Conservation (phyloP, 1,140 invertebrate species). For the Drosophila arizonae region DNA sequence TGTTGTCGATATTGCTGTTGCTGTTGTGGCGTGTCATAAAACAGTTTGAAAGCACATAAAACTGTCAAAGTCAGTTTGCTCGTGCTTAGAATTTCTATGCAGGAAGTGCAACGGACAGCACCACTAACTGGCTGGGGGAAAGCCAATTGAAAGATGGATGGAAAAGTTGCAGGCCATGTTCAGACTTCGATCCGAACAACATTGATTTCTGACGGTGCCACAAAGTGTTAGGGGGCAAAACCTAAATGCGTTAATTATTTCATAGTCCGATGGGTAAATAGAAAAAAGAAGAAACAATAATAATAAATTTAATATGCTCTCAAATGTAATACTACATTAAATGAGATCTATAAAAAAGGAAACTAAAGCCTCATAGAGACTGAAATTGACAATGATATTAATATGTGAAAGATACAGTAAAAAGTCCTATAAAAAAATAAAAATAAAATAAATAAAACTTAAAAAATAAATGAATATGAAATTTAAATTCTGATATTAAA, state of each 20-base stretch:
- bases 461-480: too few species aligned
- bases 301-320: too few species aligned
- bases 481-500: not conserved
- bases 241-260: conserved; percentile 21
- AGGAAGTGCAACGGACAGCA: conserved; percentile 51
- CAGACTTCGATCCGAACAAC: conserved; percentile 9
- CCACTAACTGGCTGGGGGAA: conserved; percentile 30
- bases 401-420: too few species aligned
- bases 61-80: conserved; percentile 69
- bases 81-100: conserved; percentile 59
- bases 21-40: conserved; percentile 67
- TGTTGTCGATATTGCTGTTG: conserved; percentile 28
- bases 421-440: too few species aligned
- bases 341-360: too few species aligned
- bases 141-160: conserved; percentile 46
- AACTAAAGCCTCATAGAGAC: too few species aligned
- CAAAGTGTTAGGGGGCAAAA: conserved; percentile 18
- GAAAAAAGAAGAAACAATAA: not conserved
- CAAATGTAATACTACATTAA: too few species aligned
- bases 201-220: conserved; percentile 27
- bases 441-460: too few species aligned
- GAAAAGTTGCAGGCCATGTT: conserved; percentile 51
- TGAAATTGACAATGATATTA: too few species aligned
- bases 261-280: not conserved
- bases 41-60: conserved; percentile 81